These are phyloP conservation scores for Thalassophryne amazonica DNA, from an alignment of 2,797 vertebrate species.

Conservation along the genomic window DNA sequence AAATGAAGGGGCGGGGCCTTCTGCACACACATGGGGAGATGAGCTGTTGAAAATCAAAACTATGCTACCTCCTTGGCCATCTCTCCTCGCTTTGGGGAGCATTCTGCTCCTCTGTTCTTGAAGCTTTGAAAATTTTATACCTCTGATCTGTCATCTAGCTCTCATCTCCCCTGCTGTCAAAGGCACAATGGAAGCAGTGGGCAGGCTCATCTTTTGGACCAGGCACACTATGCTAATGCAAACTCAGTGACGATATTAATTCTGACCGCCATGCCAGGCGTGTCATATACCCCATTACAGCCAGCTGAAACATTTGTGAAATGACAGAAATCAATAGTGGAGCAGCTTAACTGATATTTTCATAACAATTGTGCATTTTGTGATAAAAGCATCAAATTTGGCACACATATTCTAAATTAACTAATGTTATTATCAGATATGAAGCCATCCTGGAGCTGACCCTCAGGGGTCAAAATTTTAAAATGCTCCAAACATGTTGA, in stretches of 20 bases:
- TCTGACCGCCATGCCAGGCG: conserved; percentile 22
- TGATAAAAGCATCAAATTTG: too few relatives aligned
- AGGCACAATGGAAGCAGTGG: conserved; percentile 17
- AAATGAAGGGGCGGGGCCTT: conserved; percentile 34
- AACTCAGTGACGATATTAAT: conserved; percentile 26
- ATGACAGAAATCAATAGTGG: conserved; percentile 24
- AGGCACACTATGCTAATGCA: conserved; percentile 17
- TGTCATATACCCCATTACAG: conserved; percentile 11
- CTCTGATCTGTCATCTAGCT: conserved; percentile 63
- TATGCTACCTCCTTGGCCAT: conserved; percentile 25
- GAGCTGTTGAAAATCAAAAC: conserved; percentile 39
- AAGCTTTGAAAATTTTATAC: conserved; percentile 58
- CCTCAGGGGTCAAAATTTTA: too few relatives aligned
- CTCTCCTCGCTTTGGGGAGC: conserved; percentile 24
- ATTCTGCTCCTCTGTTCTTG: conserved; percentile 42
- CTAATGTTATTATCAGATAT: too few relatives aligned
- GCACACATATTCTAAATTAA: too few relatives aligned
- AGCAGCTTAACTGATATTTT: conserved; percentile 7
- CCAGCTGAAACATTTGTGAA: conserved; percentile 25
- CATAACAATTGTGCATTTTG: too few relatives aligned
- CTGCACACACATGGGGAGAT: conserved; percentile 27
- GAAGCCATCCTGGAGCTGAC: too few relatives aligned
- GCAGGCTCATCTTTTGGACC: conserved; percentile 19
- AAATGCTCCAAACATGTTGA: too few relatives aligned
- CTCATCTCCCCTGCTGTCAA: conserved; percentile 45